These are phyloP conservation scores for Nymphalis urticae DNA, from an alignment of 2,888 invertebrate genomes.

Conservation along the genomic window DNA sequence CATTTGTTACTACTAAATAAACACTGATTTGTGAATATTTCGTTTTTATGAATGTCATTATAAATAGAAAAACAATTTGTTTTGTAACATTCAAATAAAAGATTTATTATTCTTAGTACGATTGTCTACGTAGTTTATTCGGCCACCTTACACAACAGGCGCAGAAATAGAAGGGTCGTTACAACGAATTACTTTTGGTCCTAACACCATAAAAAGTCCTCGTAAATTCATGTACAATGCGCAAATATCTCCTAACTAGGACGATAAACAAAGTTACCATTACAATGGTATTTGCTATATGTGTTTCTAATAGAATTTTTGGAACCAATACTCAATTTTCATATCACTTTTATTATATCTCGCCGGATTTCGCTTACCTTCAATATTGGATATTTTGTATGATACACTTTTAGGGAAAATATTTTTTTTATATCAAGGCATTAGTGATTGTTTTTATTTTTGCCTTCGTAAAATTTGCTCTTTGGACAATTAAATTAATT, in stretches of 20 bases:
- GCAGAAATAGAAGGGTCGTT: conserved; percentile 33
- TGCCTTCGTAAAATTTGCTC: too few species aligned
- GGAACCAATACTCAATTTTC: conserved; percentile 24
- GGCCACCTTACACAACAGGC: conserved; percentile 12
- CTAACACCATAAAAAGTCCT: conserved; percentile 39
- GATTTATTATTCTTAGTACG: neutral
- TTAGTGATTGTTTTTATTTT: too few species aligned
- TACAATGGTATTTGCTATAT: too few species aligned
- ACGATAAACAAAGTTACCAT: neutral
- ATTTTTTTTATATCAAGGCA: too few species aligned
- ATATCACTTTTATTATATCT: conserved; percentile 25
- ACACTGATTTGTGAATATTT: neutral
- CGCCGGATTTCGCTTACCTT: conserved; percentile 12
- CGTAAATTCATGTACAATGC: conserved; percentile 2
- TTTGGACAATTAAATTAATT: too few species aligned
- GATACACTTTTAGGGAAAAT: too few species aligned
- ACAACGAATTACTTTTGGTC: conserved; percentile 40
- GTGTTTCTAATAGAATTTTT: too few species aligned
- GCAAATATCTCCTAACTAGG: neutral
- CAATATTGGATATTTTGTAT: neutral
- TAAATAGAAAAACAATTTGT: neutral
- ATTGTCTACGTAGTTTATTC: neutral
- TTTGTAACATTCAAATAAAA: neutral
- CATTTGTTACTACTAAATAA: too few species aligned
- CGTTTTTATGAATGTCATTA: neutral